Percentiles rank a stretch among this genome's conserved stretches.
Conservation (phyloP, 1,140 invertebrate genomes). For the Bombus haemorrhoidalis region DNA sequence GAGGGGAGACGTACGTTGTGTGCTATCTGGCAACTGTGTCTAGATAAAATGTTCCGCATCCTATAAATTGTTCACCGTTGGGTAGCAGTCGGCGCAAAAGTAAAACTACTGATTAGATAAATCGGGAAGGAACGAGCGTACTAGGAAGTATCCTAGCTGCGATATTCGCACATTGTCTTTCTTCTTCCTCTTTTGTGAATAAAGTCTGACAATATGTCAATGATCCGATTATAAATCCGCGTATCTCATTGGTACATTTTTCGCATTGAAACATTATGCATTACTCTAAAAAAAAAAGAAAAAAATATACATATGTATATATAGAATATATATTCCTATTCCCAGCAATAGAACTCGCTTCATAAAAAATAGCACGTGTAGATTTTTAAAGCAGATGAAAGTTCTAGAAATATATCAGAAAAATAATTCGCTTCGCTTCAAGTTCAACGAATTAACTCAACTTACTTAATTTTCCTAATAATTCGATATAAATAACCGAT, state of each 20-base stretch:
- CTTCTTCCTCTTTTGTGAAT: not conserved
- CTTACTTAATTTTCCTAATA: not conserved
- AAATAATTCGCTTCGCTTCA: no score
- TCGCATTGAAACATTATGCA: no score
- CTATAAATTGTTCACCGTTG: constrained; percentile 32
- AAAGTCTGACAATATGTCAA: not conserved
- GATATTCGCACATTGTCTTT: not conserved
- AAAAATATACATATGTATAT: no score
- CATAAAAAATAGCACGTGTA: no score
- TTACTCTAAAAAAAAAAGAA: no score
- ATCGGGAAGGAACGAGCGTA: not conserved
- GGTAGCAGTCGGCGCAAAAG: constrained; percentile 23
- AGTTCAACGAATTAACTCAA: no score
- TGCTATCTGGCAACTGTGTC: constrained; percentile 21
- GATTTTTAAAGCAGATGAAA: no score
- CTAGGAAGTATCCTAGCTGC: no score
- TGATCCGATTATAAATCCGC: not conserved
- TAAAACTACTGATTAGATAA: constrained; percentile 31
- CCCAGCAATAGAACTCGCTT: no score
- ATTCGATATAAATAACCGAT: not conserved
- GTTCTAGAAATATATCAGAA: no score
- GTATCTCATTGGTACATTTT: not conserved
- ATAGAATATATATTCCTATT: no score
- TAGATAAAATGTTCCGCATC: not conserved
- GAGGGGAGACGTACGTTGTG: not conserved